Evolutionary conservation across 2,113 vertebrate genomes (phyloP).

Genomic region (Dascyllus trimaculatus): DNA sequence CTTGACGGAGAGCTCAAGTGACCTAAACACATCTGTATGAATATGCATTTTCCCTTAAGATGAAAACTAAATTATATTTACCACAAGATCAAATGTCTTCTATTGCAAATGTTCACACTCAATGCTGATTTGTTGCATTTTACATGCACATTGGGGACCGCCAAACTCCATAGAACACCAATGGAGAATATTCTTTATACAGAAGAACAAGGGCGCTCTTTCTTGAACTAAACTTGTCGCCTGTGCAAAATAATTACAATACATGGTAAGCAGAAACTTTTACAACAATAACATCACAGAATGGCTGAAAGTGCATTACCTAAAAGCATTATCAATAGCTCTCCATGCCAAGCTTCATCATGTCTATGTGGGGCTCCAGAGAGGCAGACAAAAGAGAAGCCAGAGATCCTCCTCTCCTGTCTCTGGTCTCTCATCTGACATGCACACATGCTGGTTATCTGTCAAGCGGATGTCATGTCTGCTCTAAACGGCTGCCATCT

Average conservation of each 20-base stretch:
- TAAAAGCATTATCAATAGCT: neutral
- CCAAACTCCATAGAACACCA: neutral
- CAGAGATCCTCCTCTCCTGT: slow-evolving; percentile 45
- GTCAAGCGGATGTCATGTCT: slow-evolving; percentile 76
- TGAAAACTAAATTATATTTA: neutral
- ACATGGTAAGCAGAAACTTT: neutral
- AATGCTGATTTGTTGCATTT: neutral
- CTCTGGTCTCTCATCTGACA: slow-evolving; percentile 74
- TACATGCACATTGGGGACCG: too few species aligned
- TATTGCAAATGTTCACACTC: neutral
- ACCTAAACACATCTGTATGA: neutral
- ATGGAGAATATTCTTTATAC: neutral
- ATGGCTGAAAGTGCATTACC: slow-evolving; percentile 7
- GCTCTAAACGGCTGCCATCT: slow-evolving; percentile 78
- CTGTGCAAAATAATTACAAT: neutral
- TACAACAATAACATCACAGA: neutral
- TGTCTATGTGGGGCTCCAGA: slow-evolving; percentile 23
- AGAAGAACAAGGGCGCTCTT: neutral
- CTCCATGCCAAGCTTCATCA: neutral
- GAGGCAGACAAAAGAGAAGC: slow-evolving; percentile 55
- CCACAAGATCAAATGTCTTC: neutral
- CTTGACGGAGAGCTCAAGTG: neutral
- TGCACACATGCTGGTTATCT: slow-evolving; percentile 72
- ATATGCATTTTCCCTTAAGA: neutral
- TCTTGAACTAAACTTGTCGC: neutral